phyloP scores from a whole-genome alignment of 2,113 vertebrate genomes.

The Sander lucioperca region DNA sequence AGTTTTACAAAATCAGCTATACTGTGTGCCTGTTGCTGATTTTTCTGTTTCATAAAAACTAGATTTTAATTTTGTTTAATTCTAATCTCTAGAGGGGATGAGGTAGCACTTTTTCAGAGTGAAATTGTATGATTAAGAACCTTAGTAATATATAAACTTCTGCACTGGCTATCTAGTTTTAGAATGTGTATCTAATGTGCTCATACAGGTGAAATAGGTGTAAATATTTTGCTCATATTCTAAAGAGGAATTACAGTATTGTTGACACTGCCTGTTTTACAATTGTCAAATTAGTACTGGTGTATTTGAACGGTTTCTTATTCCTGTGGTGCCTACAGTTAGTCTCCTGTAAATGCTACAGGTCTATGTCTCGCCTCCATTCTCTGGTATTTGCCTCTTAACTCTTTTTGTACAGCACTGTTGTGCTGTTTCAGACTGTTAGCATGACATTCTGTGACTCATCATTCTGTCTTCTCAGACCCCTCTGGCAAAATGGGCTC shows the following conservation, averaged over 20 bases:
- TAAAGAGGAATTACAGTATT: neutral
- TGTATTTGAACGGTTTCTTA: conserved; percentile 26
- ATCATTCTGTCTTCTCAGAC: conserved; percentile 82
- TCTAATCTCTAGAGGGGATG: conserved; percentile 20
- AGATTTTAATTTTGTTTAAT: conserved; percentile 14
- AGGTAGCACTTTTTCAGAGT: conserved; percentile 20
- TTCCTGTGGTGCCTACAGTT: conserved; percentile 29
- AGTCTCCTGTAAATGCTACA: conserved; percentile 54
- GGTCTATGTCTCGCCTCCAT: conserved; percentile 50
- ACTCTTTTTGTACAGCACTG: conserved; percentile 50
- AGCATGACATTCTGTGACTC: conserved; percentile 82
- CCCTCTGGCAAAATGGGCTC: conserved; percentile 82
- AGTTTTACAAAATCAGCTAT: neutral
- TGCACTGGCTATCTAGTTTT: conserved; percentile 4
- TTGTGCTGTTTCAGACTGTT: conserved; percentile 73
- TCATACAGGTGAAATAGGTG: conserved; percentile 7
- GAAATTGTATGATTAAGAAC: conserved; percentile 9
- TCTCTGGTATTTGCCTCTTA: conserved; percentile 58
- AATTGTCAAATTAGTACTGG: conserved; percentile 13
- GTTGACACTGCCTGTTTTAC: neutral
- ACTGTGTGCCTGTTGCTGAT: conserved; percentile 13
- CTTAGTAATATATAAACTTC: conserved; percentile 16
- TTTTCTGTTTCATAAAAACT: neutral
- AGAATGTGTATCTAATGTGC: neutral
- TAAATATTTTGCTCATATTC: conserved; percentile 27